These are phyloP conservation scores for Mormyrus iriodes DNA, from an alignment of 2,113 vertebrate genomes.

Conservation along the genomic window DNA sequence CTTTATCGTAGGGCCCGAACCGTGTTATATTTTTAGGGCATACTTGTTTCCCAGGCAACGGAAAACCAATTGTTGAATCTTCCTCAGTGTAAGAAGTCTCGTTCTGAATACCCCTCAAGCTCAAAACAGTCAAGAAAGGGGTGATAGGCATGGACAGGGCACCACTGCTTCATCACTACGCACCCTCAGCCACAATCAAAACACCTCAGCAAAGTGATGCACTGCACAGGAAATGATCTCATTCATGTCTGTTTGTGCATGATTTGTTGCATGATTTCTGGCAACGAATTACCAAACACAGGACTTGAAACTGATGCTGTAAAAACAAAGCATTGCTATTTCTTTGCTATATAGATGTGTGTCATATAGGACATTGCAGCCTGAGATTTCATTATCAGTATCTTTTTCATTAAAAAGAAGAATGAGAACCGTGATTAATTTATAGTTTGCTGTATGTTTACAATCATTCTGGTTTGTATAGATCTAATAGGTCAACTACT, in stretches of 20 bases:
- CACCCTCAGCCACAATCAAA: neutral
- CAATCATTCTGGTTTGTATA: neutral
- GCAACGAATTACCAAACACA: neutral
- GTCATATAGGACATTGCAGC: neutral
- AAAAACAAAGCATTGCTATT: neutral
- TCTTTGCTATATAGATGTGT: neutral
- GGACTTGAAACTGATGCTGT: neutral
- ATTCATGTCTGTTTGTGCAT: neutral
- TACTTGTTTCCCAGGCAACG: slow-evolving; percentile 42
- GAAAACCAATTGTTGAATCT: slow-evolving; percentile 9
- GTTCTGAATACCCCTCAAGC: neutral
- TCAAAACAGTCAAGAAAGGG: neutral
- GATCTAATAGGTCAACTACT: slow-evolving; percentile 11
- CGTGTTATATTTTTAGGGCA: slow-evolving; percentile 26
- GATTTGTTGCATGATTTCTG: neutral
- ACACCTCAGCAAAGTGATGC: neutral
- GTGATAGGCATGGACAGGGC: too few relatives aligned
- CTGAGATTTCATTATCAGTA: neutral
- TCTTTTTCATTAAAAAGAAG: neutral
- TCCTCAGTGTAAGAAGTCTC: neutral
- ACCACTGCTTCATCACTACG: too few relatives aligned
- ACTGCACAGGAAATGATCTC: neutral
- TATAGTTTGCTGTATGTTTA: neutral
- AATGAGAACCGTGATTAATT: neutral
- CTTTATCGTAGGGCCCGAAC: neutral